These are phyloP conservation scores for Chelidonichthys spinosus DNA, from an alignment of 2,797 vertebrate genomes.

Conservation along the genomic window DNA sequence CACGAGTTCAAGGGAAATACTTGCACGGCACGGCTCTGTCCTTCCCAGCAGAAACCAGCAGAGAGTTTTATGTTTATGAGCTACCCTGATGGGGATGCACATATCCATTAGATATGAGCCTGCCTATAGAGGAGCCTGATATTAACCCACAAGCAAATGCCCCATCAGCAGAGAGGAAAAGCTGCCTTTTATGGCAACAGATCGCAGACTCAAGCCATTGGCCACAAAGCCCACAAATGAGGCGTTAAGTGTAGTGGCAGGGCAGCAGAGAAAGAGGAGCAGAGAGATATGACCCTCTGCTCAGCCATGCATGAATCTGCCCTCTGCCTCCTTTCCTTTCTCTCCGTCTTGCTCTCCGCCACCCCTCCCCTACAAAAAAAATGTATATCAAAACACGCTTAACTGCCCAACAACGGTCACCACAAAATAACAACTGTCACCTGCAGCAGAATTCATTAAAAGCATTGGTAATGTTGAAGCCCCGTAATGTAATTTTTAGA, in stretches of 20 bases:
- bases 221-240: conserved; percentile 82
- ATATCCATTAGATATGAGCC: conserved; percentile 74
- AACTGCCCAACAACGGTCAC: conserved; percentile 23
- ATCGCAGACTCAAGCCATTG: conserved; percentile 79
- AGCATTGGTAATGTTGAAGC: conserved; percentile 79
- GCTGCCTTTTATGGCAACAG: conserved; percentile 77
- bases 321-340: conserved; percentile 48
- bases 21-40: conserved; percentile 53
- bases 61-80: conserved; percentile 75
- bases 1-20: conserved; percentile 71
- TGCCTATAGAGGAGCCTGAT: conserved; percentile 59
- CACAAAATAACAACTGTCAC: conserved; percentile 86
- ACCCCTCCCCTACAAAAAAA: background rate
- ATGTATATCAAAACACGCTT: conserved; percentile 38
- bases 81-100: conserved; percentile 68
- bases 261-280: conserved; percentile 58
- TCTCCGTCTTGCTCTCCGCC: conserved; percentile 20
- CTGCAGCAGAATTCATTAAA: conserved; percentile 90
- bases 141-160: conserved; percentile 77
- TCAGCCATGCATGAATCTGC: conserved; percentile 65
- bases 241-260: conserved; percentile 77
- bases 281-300: conserved; percentile 67
- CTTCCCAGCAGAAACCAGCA: conserved; percentile 51
- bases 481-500: conserved; percentile 88
- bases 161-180: conserved; percentile 76